Conservation (phyloP, 2,797 vertebrate genomes). For the Gobio occitaniae region DNA sequence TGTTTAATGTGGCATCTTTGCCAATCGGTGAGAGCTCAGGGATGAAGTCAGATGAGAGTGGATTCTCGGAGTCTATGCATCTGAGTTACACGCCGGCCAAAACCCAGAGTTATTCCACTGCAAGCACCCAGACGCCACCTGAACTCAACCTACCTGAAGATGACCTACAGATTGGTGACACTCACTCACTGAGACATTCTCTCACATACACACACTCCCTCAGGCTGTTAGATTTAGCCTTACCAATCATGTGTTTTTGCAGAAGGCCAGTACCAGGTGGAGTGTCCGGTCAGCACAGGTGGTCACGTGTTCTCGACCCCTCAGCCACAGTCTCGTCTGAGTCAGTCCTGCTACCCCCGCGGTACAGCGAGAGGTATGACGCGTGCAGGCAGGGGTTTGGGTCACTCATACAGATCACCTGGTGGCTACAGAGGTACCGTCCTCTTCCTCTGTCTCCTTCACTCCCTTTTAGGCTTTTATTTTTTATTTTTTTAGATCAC, state of each 20-base stretch:
- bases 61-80: slow-evolving; percentile 75
- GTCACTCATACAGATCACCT: slow-evolving; percentile 80
- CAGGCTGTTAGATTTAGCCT: not conserved
- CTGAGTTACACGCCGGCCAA: slow-evolving; percentile 84
- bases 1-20: slow-evolving; percentile 83
- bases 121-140: slow-evolving; percentile 92
- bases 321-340: slow-evolving; percentile 75
- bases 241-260: slow-evolving; percentile 15
- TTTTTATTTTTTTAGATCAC: not conserved
- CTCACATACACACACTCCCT: not conserved
- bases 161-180: slow-evolving; percentile 80
- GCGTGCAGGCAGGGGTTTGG: slow-evolving; percentile 81
- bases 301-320: slow-evolving; percentile 70
- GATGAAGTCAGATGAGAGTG: slow-evolving; percentile 76
- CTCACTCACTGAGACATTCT: not conserved
- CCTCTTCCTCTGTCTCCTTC: not conserved
- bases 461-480: not conserved
- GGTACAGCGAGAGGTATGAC: slow-evolving; percentile 85
- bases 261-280: slow-evolving; percentile 80
- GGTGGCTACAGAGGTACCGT: slow-evolving; percentile 85
- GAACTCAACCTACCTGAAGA: slow-evolving; percentile 86
- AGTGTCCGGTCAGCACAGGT: slow-evolving; percentile 81
- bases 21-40: slow-evolving; percentile 84
- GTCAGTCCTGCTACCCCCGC: slow-evolving; percentile 82
- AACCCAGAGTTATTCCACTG: slow-evolving; percentile 84